These are phyloP conservation scores for Pseudachorutes palmiensis DNA, from an alignment of 1,140 invertebrate species.

Conservation along the genomic window DNA sequence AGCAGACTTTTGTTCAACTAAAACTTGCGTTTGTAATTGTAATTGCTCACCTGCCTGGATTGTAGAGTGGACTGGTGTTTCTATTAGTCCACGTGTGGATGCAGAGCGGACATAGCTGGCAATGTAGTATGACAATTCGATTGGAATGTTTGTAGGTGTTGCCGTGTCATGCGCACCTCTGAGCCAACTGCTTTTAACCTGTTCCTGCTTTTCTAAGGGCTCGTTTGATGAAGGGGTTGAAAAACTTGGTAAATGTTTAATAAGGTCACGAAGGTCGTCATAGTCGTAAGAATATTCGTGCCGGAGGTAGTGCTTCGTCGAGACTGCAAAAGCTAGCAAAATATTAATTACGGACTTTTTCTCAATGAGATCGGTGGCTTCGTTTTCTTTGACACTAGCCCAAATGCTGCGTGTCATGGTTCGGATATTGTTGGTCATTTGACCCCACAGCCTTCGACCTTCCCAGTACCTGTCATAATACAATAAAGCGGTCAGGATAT, in stretches of 20 bases:
- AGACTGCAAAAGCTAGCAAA: conserved; percentile 33
- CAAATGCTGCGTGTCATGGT: conserved; percentile 33
- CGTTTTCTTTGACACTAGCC: conserved; percentile 27
- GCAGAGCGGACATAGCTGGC: conserved; percentile 31
- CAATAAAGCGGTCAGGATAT: no score
- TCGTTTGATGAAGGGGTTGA: conserved; percentile 29
- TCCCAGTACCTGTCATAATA: conserved; percentile 39
- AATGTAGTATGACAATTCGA: conserved; percentile 35
- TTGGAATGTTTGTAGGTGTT: conserved; percentile 36
- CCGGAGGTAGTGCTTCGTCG: conserved; percentile 32
- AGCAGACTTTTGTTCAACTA: no score
- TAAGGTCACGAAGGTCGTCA: conserved; percentile 27
- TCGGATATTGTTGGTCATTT: conserved; percentile 34
- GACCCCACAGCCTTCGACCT: conserved; percentile 31
- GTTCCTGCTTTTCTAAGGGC: conserved; percentile 22
- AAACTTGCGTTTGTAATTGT: no score
- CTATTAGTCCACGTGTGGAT: conserved; percentile 12
- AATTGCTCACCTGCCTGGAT: conserved; percentile 33
- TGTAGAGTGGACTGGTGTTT: conserved; percentile 20
- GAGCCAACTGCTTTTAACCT: not conserved
- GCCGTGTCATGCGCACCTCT: conserved; percentile 25
- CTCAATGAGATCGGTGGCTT: conserved; percentile 27
- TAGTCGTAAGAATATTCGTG: conserved; percentile 37
- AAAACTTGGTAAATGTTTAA: conserved; percentile 32
- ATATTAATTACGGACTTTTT: conserved; percentile 35